Evolutionary conservation across 2,113 vertebrate species (phyloP), one percentile per base, ranked within the genome.

Genomic region (Lophius piscatorius): DNA sequence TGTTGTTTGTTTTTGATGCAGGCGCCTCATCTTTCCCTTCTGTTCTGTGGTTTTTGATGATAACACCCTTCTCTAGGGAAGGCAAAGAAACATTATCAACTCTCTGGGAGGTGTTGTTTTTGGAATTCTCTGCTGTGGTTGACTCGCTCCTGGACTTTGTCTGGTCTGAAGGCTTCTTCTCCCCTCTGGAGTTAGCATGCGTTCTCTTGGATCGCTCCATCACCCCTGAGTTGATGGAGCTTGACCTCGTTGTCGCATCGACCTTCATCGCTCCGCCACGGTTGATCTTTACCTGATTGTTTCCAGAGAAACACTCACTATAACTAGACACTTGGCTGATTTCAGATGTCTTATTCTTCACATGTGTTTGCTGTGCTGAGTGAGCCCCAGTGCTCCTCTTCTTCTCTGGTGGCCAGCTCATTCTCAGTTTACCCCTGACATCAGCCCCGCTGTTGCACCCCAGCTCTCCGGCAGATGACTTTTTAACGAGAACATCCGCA

Each of bases 361-460:
- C 26, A 40, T 49, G 13, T 17, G 48, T 48, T 35, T 0, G n/a
- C 40, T 73, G 56, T 12, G 21, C 34, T 29, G 13, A 3, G 21
- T 57, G 44, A 3, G 57, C 18, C 13, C n/a, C 34, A 1, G 21
- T 28, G 11, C 2, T n/a, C n/a, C n/a, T 54, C 67, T 72, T 81
- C 63, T 84, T 91, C 77, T 89, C 81, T 68, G 91, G 92, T 2
- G 92, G 88, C 91, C 92, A 93, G 52, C 46, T 80, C 0, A 17
- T 63, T 74, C 68, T 91, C 36, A 88, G 44, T 68, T 90, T 92
- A 4, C 68, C 90, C 14, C 52, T 83, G 3, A 58, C 47, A 17
- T 79, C 66, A 42, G 52, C 39, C 58, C 22, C 71, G 52, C 39
- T 63, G 49, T 70, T 62, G 9, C 0, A 13, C 72, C 72, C 69